phyloP scores from a whole-genome alignment of 2,797 vertebrate species.

The Megaceryle alcyon region DNA sequence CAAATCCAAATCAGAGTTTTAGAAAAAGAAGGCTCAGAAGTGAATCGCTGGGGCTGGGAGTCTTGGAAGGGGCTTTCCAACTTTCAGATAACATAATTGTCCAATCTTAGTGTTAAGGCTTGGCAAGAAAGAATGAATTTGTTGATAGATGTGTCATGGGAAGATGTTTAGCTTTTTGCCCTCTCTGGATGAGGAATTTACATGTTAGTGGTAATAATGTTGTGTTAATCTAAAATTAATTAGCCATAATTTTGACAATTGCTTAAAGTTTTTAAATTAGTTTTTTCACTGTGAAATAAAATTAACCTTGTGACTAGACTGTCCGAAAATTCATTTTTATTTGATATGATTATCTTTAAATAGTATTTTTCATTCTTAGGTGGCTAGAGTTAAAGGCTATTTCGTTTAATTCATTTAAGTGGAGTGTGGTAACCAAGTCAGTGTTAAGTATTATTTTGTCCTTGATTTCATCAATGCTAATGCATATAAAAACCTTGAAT shows the following conservation, averaged over 20 bases:
- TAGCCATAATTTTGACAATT: neutral
- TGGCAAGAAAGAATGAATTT: neutral
- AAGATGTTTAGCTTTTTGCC: neutral
- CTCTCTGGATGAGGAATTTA: neutral
- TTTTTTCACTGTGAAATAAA: neutral
- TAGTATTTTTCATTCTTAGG: neutral
- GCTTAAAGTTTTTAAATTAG: neutral
- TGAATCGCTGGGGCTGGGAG: fast-evolving
- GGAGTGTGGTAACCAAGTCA: neutral
- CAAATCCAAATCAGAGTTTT: neutral
- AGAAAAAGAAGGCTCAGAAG: neutral
- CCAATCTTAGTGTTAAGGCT: neutral
- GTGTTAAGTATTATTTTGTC: neutral
- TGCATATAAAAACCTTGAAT: neutral
- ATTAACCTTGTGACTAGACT: neutral
- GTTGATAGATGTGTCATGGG: neutral
- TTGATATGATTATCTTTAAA: neutral
- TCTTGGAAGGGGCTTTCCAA: neutral
- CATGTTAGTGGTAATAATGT: neutral
- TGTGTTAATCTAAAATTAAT: neutral
- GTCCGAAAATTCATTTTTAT: neutral
- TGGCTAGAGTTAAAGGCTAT: neutral
- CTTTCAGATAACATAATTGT: neutral
- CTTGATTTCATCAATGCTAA: neutral
- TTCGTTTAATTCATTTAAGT: neutral